These are phyloP conservation scores for Nannoperca obscura DNA, from an alignment of 2,797 vertebrate genomes.

Conservation along the genomic window DNA sequence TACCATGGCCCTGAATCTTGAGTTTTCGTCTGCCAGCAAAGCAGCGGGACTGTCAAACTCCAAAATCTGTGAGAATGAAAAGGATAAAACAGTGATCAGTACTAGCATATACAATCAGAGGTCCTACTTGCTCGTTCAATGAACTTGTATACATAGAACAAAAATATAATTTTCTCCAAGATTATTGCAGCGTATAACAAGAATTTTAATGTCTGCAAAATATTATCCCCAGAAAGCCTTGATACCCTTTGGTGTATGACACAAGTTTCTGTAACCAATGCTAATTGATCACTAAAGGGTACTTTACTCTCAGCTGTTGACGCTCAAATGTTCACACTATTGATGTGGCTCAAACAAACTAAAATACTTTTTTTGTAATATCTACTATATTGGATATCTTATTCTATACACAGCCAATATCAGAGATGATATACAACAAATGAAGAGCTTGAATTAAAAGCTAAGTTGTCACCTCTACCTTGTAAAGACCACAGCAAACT, in stretches of 20 bases:
- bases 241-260: constrained; percentile 18
- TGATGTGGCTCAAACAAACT: constrained; percentile 3
- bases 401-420: background rate
- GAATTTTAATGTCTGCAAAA: constrained; percentile 41
- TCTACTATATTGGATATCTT: background rate
- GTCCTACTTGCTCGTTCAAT: constrained; percentile 7
- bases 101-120: constrained; percentile 31
- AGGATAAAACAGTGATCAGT: constrained; percentile 50
- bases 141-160: constrained; percentile 1
- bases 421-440: background rate
- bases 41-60: constrained; percentile 87
- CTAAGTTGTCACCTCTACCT: background rate
- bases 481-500: background rate
- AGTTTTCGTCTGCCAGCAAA: constrained; percentile 85
- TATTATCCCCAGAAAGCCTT: constrained; percentile 26
- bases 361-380: background rate
- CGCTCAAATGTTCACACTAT: background rate
- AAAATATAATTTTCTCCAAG: constrained; percentile 30
- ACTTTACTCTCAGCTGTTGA: background rate
- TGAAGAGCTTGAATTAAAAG: constrained; percentile 1
- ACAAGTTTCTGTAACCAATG: constrained; percentile 14
- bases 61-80: constrained; percentile 79
- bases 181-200: constrained; percentile 33
- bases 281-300: constrained; percentile 3
- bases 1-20: constrained; percentile 86